Percentiles rank a stretch among this genome's conserved stretches.
Conservation (phyloP, 2,888 invertebrate species). For the Drosophila subquinaria region DNA sequence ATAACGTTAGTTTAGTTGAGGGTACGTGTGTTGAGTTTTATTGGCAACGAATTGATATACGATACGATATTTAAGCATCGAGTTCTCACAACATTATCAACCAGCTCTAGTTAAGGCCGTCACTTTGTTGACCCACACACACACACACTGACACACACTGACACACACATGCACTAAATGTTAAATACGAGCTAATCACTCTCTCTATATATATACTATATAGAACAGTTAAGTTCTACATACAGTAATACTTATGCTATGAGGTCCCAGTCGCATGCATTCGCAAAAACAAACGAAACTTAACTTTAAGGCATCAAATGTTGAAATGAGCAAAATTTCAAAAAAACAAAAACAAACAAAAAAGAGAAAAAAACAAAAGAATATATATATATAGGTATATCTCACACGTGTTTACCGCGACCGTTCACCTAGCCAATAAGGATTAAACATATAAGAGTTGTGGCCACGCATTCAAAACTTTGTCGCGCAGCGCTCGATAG, state of each 20-base stretch:
- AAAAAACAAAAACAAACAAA: constrained; percentile 43
- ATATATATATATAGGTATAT: constrained; percentile 37
- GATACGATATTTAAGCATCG: constrained; percentile 50
- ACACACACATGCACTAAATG: constrained; percentile 69
- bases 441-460: constrained; percentile 33
- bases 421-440: constrained; percentile 54
- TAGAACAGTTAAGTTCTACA: constrained; percentile 36
- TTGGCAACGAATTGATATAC: constrained; percentile 71
- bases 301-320: constrained; percentile 62
- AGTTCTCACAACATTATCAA: constrained; percentile 37
- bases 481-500: constrained; percentile 19
- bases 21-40: constrained; percentile 75
- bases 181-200: constrained; percentile 71
- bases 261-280: constrained; percentile 71
- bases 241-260: constrained; percentile 54
- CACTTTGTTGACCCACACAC: constrained; percentile 67
- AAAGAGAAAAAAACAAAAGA: constrained; percentile 20
- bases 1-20: constrained; percentile 56
- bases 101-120: constrained; percentile 61
- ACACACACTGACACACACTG: constrained; percentile 28
- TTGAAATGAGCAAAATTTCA: constrained; percentile 66
- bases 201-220: neutral
- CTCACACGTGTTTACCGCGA: constrained; percentile 57
- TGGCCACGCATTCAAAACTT: constrained; percentile 24
- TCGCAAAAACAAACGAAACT: constrained; percentile 44